These are phyloP conservation scores for Micromussa lordhowensis DNA, from an alignment of 92 coral and sea anemone species.

Conservation along the genomic window DNA sequence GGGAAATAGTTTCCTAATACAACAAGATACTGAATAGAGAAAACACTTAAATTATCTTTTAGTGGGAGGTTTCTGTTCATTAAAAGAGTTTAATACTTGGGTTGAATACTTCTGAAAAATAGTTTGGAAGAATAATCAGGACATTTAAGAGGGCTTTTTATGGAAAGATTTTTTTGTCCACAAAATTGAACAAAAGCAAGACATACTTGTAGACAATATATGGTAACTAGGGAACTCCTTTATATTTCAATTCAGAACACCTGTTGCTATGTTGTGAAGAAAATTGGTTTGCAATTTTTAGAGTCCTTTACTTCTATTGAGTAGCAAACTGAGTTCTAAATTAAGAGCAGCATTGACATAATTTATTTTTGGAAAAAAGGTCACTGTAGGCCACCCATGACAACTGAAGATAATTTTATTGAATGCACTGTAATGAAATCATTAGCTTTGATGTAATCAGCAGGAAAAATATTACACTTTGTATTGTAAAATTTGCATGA, in stretches of 20 bases:
- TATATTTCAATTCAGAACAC: not conserved
- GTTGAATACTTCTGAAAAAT: no score
- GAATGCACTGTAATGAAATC: not conserved
- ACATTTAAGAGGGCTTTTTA: no score
- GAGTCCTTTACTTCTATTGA: not conserved
- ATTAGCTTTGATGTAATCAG: not conserved
- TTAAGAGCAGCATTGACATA: not conserved
- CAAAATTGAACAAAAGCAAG: not conserved
- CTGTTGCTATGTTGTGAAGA: conserved; percentile 20
- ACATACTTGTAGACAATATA: not conserved
- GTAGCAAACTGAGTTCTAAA: not conserved
- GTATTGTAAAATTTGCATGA: no score
- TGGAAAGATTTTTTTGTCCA: not conserved
- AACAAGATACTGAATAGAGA: not conserved
- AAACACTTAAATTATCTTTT: not conserved
- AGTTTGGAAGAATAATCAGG: not conserved
- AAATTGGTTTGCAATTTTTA: not conserved
- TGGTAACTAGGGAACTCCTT: not conserved
- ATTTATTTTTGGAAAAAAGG: not conserved
- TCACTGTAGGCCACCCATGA: not conserved
- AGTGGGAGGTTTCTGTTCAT: not conserved
- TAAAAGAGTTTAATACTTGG: not conserved
- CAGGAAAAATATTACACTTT: not conserved
- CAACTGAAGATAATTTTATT: not conserved
- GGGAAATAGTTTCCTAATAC: not conserved